Evolutionary conservation across 2,113 vertebrate genomes (phyloP), one percentile per base, ranked within the genome.

Genomic region (Xiphophorus hellerii): DNA sequence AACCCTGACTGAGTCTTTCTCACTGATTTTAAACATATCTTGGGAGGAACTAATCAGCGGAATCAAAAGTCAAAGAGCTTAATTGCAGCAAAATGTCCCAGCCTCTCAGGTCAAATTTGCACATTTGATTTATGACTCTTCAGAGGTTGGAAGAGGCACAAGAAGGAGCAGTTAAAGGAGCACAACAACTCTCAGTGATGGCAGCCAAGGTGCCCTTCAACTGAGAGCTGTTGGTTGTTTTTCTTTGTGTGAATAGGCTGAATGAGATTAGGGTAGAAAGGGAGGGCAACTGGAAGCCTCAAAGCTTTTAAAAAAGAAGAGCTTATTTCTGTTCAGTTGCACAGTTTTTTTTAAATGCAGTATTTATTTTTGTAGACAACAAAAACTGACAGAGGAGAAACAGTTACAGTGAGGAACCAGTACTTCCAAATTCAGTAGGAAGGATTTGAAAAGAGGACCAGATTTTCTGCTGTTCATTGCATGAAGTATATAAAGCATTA

Each of bases 81-180:
- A 86, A 84, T 82, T 77, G 73, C 51, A 61, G 69, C 62, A 35
- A 71, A 68, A 66, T 66, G 25, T 10, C 3, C 13, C 42, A 63
- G 48, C 30, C 64, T 67, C 61, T 61, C 11, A 66, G 35, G 28
- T 68, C 28, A 66, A 71, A 81, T 83, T 69, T 71, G 15, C 44
- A 68, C 7, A 33, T 76, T 83, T 87, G 77, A 77, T 86, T 84
- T 76, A 61, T 83, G 81, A 87, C 35, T 3, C 29, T 77, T 66
- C 69, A 74, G 74, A 85, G 78, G 84, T 80, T 39, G 75, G 74
- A 81, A 58, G 22, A 29, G 66, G 25, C 28, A 37, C 35, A 69
- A 75, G 76, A 31, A 62, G 62, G 4, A 35, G 67, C 72, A 54
- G 62, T 31, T 54, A 71, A 22, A 22, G 4, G 51, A 44, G 39